A percentile compares a stretch with the other conserved stretches of the same genome.
Evolutionary conservation across 2,888 invertebrate species (phyloP).

Genomic region (Formica aserva): DNA sequence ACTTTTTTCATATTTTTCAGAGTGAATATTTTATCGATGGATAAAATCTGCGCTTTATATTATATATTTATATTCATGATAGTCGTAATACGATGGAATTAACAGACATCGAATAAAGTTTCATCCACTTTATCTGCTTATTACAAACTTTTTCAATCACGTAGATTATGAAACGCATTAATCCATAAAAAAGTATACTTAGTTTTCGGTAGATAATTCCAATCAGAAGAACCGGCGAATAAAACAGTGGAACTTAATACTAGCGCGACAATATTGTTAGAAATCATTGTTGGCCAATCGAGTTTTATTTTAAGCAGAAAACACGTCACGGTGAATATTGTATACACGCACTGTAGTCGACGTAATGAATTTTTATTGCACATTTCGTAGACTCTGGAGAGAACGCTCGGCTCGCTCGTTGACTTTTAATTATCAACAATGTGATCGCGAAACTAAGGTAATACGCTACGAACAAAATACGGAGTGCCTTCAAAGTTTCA

Average conservation of each 20-base stretch:
- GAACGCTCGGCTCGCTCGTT: background rate
- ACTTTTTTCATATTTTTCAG: background rate
- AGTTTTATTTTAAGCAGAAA: slow-evolving; percentile 21
- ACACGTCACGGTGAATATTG: background rate
- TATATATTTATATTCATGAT: background rate
- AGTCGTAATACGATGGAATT: slow-evolving; percentile 16
- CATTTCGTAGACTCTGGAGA: background rate
- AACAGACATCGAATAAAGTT: slow-evolving; percentile 1
- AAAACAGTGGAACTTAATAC: slow-evolving; percentile 25
- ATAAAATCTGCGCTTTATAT: background rate
- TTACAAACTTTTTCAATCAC: slow-evolving; percentile 14
- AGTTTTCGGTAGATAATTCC: slow-evolving; percentile 2
- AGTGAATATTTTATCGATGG: background rate
- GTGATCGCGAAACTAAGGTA: background rate
- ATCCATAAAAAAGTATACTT: slow-evolving; percentile 10
- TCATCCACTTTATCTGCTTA: slow-evolving; percentile 10
- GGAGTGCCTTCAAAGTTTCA: background rate
- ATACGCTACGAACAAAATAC: background rate
- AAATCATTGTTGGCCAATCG: slow-evolving; percentile 35
- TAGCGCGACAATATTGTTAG: slow-evolving; percentile 18
- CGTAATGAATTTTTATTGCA: background rate
- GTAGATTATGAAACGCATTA: slow-evolving; percentile 15
- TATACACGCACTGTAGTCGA: background rate
- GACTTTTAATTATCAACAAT: slow-evolving; percentile 31
- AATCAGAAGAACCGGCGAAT: background rate